Evolutionary conservation across 2,888 invertebrate species (phyloP).

Genomic region (Drosophila mimetica): DNA sequence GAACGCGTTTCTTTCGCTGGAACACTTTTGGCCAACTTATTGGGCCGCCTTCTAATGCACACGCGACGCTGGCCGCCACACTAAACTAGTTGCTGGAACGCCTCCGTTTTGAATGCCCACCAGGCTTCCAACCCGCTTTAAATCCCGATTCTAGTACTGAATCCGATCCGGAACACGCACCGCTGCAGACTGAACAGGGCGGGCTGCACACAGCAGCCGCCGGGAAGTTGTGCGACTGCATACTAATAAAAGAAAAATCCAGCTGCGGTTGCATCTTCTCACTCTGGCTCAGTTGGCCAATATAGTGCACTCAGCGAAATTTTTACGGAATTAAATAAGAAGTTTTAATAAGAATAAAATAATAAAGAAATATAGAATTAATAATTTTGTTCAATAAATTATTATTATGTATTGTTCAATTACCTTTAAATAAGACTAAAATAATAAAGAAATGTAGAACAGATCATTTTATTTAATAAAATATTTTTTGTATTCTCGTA

Average conservation of each 20-base stretch:
- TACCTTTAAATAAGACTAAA: no score
- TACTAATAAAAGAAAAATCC: slow-evolving; percentile 37
- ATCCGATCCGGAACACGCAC: slow-evolving; percentile 51
- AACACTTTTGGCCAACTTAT: slow-evolving; percentile 45
- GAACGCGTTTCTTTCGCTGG: slow-evolving; percentile 57
- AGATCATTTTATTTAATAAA: no score
- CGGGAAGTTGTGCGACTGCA: slow-evolving; percentile 46
- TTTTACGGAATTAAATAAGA: neutral
- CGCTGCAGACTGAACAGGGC: slow-evolving; percentile 31
- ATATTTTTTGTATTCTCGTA: no score
- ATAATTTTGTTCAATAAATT: no score
- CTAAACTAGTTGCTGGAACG: slow-evolving; percentile 50
- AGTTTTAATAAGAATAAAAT: neutral
- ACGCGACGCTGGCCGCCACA: slow-evolving; percentile 26
- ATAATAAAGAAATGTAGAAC: no score
- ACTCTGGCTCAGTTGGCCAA: slow-evolving; percentile 21
- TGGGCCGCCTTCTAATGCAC: slow-evolving; percentile 52
- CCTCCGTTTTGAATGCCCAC: slow-evolving; percentile 33
- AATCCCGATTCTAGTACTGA: slow-evolving; percentile 13
- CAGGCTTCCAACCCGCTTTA: slow-evolving; percentile 14
- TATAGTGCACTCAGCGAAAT: slow-evolving; percentile 32
- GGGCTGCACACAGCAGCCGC: slow-evolving; percentile 9
- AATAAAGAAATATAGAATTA: no score
- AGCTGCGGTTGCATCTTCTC: slow-evolving; percentile 36
- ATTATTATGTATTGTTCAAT: no score